Evolutionary conservation across 2,888 invertebrate genomes (phyloP), one percentile per base, ranked within the genome.

Genomic region (Agrochola litura): DNA sequence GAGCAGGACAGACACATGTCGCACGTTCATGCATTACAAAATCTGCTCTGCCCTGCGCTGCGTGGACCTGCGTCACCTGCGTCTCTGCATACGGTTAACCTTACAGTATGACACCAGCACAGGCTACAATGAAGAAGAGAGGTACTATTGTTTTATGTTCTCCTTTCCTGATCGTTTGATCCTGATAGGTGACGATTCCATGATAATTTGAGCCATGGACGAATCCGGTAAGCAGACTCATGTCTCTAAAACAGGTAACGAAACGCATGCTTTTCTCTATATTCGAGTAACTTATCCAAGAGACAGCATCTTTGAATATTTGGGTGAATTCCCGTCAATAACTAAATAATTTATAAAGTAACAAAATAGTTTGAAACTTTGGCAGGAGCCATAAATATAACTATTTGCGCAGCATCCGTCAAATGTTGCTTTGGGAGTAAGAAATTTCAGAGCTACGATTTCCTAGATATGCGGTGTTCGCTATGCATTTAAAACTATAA

Each of bases 331-430:
- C 2, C 16, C 25, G 22, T 58, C 64, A 76, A 52, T 74, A 63
- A 73, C 37, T 58, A 37, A 81, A 65, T 78, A 58, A 81, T 76
- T 65, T 65, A 78, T 65, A 82, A 76, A 65, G 76, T 43, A 79
- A 54, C 82, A 64, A 58, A 81, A 78, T 81, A 82, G 52, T 76
- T 76, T 58, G 19, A 65, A 79, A 79, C 76, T 79, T 79, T 37
- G 37, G 58, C 14, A 41, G 64, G 10, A 54, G 52, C 19, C 19
- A 65, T 82, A 37, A 64, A 82, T 82, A 66, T 82, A 66, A 79
- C 79, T 80, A 71, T 77, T 78, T 81, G 82, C 52, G 43, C 82
- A 60, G 52, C 22, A 30, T 37, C 25, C 43, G 76, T 16, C 43
- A 52, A 76, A 46, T 76, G 58, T 65, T 65, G 76, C n/a, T 81